These are phyloP conservation scores for Metalampra italica DNA, from an alignment of 2,888 invertebrate genomes.

Conservation along the genomic window DNA sequence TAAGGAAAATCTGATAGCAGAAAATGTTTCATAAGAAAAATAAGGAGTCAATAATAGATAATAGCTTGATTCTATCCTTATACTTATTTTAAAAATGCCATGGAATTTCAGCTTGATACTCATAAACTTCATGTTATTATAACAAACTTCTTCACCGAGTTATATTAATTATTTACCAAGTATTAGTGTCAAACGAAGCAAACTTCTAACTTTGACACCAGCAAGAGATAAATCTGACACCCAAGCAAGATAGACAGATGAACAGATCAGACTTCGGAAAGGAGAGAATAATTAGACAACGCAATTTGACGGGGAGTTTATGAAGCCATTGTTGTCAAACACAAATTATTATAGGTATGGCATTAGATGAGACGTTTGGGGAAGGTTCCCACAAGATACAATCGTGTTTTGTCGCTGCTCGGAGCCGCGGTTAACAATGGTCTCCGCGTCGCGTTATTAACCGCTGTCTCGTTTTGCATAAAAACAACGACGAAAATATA, in stretches of 20 bases:
- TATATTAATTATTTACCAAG: too few species aligned
- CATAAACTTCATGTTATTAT: too few species aligned
- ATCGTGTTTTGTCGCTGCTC: conserved; percentile 1
- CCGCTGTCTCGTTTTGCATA: conserved; percentile 6
- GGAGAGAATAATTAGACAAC: not conserved
- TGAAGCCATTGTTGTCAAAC: conserved; percentile 6
- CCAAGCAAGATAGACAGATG: not conserved
- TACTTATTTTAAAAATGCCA: too few species aligned
- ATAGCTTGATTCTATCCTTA: too few species aligned
- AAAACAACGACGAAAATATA: conserved; percentile 2
- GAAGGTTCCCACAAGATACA: conserved; percentile 9
- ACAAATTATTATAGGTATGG: not conserved
- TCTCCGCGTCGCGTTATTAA: not conserved
- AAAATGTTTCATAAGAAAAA: too few species aligned
- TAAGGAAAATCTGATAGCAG: too few species aligned
- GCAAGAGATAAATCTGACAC: not conserved
- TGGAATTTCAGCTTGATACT: too few species aligned
- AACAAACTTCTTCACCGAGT: too few species aligned
- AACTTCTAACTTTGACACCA: not conserved
- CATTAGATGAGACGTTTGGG: not conserved
- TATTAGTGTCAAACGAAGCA: not conserved
- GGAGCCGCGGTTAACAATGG: conserved; percentile 1
- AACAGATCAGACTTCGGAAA: not conserved
- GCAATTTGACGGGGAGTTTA: not conserved
- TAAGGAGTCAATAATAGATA: too few species aligned